Evolutionary conservation across 2,113 vertebrate genomes (phyloP), one percentile per base, ranked within the genome.

Genomic region (Emydocephalus ijimae): DNA sequence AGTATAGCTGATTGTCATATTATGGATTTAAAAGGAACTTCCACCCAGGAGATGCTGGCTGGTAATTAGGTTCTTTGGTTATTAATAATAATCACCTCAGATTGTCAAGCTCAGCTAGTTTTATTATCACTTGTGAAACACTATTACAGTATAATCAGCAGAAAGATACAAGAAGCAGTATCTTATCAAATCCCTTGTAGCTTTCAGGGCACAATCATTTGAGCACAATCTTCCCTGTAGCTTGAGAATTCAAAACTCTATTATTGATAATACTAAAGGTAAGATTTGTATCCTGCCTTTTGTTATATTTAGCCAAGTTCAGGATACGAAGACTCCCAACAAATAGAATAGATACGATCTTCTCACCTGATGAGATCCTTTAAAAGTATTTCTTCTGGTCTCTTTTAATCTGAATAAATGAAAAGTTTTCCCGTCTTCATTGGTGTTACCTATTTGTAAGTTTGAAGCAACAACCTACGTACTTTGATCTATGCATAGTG

Each of bases 51-150:
- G 64, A 92, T 43, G 61, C n/a, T 92, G 34, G 52, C 52, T 89
- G 64, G 50, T 92, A 92, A 92, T 92, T 92, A 85, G 64, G 64
- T 89, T 89, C 61, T 89, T 92, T 45, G 26, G 91, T 92, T 92
- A 92, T 92, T 92, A 92, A 92, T 92, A 92, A 89, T 89, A 89
- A 92, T 92, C 91, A 92, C 64, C 39, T 89, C 87, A 81, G 54
- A 89, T 92, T 92, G 87, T 92, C 91, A 89, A 39, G 64, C 87
- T 89, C 64, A 89, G 61, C 87, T 89, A 89, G 61, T 61, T 81
- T 92, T 89, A 89, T 92, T 89, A 81, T 88, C 61, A 81, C 52
- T 45, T 89, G 89, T 85, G 61, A 81, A 92, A 57, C 61, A 92
- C 74, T 69, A 92, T 92, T 89, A 85, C 34, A 4, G 48, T 59